These are phyloP conservation scores for Champsocephalus gunnari DNA, from an alignment of 2,797 vertebrate species.

Conservation along the genomic window DNA sequence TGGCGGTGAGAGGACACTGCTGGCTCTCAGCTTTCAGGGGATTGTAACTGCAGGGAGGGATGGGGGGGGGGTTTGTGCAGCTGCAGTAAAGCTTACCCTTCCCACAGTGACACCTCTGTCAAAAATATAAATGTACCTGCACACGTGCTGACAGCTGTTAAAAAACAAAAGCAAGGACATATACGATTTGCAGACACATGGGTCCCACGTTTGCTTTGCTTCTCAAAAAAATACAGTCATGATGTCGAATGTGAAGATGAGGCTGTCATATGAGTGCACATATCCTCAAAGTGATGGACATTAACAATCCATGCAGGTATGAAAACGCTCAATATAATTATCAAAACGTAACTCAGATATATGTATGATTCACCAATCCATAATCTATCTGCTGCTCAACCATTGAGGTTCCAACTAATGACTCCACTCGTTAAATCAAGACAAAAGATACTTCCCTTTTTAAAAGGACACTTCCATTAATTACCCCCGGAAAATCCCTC, in stretches of 20 bases:
- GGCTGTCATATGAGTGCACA: slow-evolving; percentile 2
- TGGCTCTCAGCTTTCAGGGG: slow-evolving; percentile 47
- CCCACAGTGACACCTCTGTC: background rate
- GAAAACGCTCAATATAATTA: slow-evolving; percentile 28
- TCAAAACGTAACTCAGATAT: slow-evolving; percentile 40
- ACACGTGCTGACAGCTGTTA: background rate
- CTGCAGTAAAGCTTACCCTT: slow-evolving; percentile 23
- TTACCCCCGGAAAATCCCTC: slow-evolving; percentile 76
- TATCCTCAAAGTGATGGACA: slow-evolving; percentile 20
- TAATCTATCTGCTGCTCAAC: slow-evolving; percentile 45
- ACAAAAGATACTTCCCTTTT: slow-evolving; percentile 74
- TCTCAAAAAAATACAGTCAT: background rate
- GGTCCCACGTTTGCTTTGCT: background rate
- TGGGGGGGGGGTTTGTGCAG: slow-evolving; percentile 3
- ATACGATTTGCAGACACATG: background rate
- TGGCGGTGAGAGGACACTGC: slow-evolving; percentile 28
- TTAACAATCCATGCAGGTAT: slow-evolving; percentile 15
- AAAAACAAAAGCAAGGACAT: background rate
- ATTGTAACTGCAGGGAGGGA: slow-evolving; percentile 29
- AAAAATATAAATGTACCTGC: slow-evolving; percentile 4
- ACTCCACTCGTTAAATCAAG: slow-evolving; percentile 75
- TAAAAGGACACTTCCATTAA: slow-evolving; percentile 80
- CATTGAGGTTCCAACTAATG: slow-evolving; percentile 60
- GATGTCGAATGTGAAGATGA: background rate
- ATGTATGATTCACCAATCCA: slow-evolving; percentile 49